These are phyloP conservation scores for Psylliodes chrysocephalus DNA, from an alignment of 2,888 invertebrate species.

Conservation along the genomic window DNA sequence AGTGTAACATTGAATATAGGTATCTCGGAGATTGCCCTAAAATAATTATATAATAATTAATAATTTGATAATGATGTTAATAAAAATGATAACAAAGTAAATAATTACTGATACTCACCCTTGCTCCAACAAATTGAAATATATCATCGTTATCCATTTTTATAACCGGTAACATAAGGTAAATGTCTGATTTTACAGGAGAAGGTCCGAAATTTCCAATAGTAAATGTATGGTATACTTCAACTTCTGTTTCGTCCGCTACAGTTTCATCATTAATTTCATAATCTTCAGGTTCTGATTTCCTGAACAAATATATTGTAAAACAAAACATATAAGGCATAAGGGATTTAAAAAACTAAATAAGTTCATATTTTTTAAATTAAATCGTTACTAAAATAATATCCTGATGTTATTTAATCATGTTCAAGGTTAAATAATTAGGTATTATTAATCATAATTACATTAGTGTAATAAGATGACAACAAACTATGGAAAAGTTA, in stretches of 20 bases:
- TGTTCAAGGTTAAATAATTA: too few relatives aligned
- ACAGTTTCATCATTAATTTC: conserved; percentile 31
- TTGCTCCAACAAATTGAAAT: conserved; percentile 35
- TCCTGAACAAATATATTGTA: conserved; percentile 42
- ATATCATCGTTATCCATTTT: conserved; percentile 28
- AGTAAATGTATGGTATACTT: conserved; percentile 37
- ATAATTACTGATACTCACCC: conserved; percentile 36
- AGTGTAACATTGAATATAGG: conserved; percentile 20
- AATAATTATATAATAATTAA: too few relatives aligned
- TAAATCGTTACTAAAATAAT: too few relatives aligned
- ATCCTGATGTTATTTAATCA: too few relatives aligned
- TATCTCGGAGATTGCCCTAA: conserved; percentile 13
- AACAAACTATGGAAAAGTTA: too few relatives aligned
- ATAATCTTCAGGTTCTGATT: conserved; percentile 42
- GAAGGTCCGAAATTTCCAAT: conserved; percentile 45
- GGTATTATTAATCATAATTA: too few relatives aligned
- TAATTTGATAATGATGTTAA: too few relatives aligned
- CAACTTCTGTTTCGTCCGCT: conserved; percentile 20
- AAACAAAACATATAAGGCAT: too few relatives aligned
- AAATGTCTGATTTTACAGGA: conserved; percentile 40
- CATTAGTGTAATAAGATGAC: too few relatives aligned
- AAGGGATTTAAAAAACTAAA: too few relatives aligned
- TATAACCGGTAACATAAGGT: conserved; percentile 33
- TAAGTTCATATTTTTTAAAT: too few relatives aligned
- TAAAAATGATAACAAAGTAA: too few relatives aligned